phyloP scores from a whole-genome alignment of 1,140 invertebrate species.

The Drosophila mojavensis region DNA sequence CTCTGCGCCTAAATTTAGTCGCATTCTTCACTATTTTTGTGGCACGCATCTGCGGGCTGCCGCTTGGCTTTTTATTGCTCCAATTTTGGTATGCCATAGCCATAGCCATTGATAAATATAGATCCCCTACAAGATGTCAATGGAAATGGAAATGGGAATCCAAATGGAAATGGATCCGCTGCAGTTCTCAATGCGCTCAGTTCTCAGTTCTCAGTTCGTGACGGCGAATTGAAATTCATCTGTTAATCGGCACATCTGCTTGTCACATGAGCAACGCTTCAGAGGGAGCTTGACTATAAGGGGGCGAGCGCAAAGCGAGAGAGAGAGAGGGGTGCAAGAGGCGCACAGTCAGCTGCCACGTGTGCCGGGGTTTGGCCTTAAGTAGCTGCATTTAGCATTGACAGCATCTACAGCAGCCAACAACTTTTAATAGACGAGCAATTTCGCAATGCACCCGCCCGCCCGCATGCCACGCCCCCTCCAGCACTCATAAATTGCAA shows the following conservation, averaged over 20 bases:
- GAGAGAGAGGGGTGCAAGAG: neutral
- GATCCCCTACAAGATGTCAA: constrained; percentile 60
- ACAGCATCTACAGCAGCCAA: constrained; percentile 35
- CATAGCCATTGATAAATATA: constrained; percentile 74
- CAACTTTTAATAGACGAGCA: constrained; percentile 67
- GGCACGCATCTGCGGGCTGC: constrained; percentile 52
- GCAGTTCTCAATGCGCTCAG: constrained; percentile 1
- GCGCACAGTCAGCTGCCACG: constrained; percentile 51
- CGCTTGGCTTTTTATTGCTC: constrained; percentile 66
- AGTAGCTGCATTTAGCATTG: constrained; percentile 51
- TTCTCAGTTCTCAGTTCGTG: constrained; percentile 5
- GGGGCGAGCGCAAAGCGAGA: neutral
- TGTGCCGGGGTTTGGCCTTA: constrained; percentile 60
- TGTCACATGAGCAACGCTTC: constrained; percentile 62
- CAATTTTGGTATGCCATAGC: constrained; percentile 73
- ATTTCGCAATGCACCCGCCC: constrained; percentile 42
- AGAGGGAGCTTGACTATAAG: neutral
- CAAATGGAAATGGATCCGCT: constrained; percentile 33
- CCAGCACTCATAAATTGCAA: constrained; percentile 59
- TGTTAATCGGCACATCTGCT: constrained; percentile 79
- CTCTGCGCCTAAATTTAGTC: constrained; percentile 68
- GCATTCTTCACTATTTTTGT: constrained; percentile 74
- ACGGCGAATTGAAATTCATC: constrained; percentile 70
- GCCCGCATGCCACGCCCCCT: constrained; percentile 23
- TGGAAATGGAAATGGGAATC: constrained; percentile 47